phyloP scores from a whole-genome alignment of 2,888 invertebrate genomes.

The Formica aserva region DNA sequence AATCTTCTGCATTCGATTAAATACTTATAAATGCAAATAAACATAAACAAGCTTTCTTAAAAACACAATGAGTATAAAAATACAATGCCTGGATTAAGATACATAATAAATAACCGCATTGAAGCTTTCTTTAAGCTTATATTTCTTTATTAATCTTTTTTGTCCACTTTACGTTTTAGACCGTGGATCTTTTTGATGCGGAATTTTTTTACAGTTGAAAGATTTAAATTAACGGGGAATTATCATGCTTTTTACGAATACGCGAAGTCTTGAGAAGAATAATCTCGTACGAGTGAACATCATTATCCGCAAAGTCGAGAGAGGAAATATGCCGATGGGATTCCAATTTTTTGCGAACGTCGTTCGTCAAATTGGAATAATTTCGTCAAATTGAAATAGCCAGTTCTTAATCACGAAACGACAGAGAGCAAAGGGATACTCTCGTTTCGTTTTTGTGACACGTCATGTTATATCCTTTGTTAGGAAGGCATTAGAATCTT shows the following conservation, averaged over 20 bases:
- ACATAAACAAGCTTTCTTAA: background rate
- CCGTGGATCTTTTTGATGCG: background rate
- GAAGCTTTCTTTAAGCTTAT: background rate
- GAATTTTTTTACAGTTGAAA: background rate
- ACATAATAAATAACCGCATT: background rate
- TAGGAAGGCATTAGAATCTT: background rate
- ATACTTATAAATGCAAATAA: background rate
- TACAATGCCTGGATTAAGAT: background rate
- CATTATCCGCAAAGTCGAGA: slow-evolving; percentile 29
- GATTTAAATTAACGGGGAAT: slow-evolving; percentile 8
- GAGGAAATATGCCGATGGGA: slow-evolving; percentile 16
- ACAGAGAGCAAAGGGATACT: background rate
- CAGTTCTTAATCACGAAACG: slow-evolving; percentile 14
- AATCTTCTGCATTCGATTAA: background rate
- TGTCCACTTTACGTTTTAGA: background rate
- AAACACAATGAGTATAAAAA: background rate
- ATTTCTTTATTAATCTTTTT: slow-evolving; percentile 12
- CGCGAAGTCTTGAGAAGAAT: slow-evolving; percentile 22
- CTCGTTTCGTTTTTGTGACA: slow-evolving; percentile 10
- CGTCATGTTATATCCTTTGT: background rate
- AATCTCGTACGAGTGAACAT: background rate
- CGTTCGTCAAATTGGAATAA: slow-evolving; percentile 58
- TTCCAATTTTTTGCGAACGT: slow-evolving; percentile 40
- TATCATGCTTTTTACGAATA: slow-evolving; percentile 17
- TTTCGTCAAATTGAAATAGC: slow-evolving; percentile 60